These are phyloP conservation scores for Poecilobothrus nobilitatus DNA, from an alignment of 2,888 invertebrate species.

Conservation along the genomic window DNA sequence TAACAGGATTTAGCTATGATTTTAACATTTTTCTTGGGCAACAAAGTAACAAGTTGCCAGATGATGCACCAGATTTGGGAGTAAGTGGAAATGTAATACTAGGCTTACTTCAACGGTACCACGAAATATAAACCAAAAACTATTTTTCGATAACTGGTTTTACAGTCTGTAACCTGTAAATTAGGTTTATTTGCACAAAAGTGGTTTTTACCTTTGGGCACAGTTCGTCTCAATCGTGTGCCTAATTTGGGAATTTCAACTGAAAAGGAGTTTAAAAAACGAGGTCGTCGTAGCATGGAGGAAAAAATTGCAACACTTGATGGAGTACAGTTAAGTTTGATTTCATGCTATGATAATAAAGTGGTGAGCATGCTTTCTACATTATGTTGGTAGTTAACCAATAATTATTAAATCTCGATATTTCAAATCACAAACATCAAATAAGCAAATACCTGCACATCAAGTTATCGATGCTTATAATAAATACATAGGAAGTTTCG, in stretches of 20 bases:
- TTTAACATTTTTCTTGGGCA: slow-evolving; percentile 13
- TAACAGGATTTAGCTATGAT: slow-evolving; percentile 13
- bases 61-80: slow-evolving; percentile 12
- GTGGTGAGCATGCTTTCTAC: slow-evolving; percentile 20
- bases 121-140: not conserved
- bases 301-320: slow-evolving; percentile 20
- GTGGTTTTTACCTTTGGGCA: slow-evolving; percentile 19
- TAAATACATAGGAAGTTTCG: slow-evolving; percentile 18
- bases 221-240: slow-evolving; percentile 18
- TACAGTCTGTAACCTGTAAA: slow-evolving; percentile 20
- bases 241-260: slow-evolving; percentile 10
- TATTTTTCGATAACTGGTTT: slow-evolving; percentile 13
- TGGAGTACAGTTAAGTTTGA: slow-evolving; percentile 19
- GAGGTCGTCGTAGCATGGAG: too few species aligned
- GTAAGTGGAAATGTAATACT: slow-evolving; percentile 13
- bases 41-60: slow-evolving; percentile 13
- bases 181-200: slow-evolving; percentile 11
- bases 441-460: slow-evolving; percentile 15
- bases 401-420: slow-evolving; percentile 13
- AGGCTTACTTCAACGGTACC: not conserved
- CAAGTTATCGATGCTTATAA: slow-evolving; percentile 18
- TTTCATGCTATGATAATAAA: slow-evolving; percentile 22
- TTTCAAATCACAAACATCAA: not conserved
- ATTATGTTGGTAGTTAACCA: slow-evolving; percentile 19
- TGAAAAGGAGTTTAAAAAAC: slow-evolving; percentile 22